Percentiles rank a stretch among this genome's conserved stretches.
Conservation (phyloP, 2,888 invertebrate genomes). For the Epinotia demarniana region DNA sequence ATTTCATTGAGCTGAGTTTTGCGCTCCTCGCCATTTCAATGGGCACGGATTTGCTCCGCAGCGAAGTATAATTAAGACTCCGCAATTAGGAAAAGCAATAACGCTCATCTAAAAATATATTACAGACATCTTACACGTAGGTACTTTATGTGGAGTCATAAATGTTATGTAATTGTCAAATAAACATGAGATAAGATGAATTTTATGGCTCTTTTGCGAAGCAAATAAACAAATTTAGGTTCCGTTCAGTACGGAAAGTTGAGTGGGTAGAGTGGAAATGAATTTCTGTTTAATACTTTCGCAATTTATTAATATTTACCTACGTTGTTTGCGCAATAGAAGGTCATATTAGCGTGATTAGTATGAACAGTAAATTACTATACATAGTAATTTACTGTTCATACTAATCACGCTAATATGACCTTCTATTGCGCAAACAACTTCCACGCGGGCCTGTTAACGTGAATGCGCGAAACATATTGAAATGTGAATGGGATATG, state of each 20-base stretch:
- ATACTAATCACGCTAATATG: neutral
- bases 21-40: slow-evolving; percentile 12
- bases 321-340: no score
- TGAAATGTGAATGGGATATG: no score
- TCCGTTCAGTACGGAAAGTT: slow-evolving; percentile 12
- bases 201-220: slow-evolving; percentile 30
- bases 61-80: slow-evolving; percentile 10
- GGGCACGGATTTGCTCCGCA: slow-evolving; percentile 1
- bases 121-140: slow-evolving; percentile 22
- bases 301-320: neutral
- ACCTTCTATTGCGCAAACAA: neutral
- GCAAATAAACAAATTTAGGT: slow-evolving; percentile 40
- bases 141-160: slow-evolving; percentile 34
- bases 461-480: no score
- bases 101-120: slow-evolving; percentile 21
- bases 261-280: slow-evolving; percentile 13
- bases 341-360: no score
- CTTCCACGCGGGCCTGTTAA: neutral
- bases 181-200: slow-evolving; percentile 40
- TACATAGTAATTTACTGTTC: no score
- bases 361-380: no score
- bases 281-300: slow-evolving; percentile 34
- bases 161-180: slow-evolving; percentile 40
- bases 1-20: slow-evolving; percentile 16
- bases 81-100: slow-evolving; percentile 21